These are phyloP conservation scores for Pocillopora grandis DNA, from an alignment of 92 coral and sea anemone genomes.

Conservation along the genomic window DNA sequence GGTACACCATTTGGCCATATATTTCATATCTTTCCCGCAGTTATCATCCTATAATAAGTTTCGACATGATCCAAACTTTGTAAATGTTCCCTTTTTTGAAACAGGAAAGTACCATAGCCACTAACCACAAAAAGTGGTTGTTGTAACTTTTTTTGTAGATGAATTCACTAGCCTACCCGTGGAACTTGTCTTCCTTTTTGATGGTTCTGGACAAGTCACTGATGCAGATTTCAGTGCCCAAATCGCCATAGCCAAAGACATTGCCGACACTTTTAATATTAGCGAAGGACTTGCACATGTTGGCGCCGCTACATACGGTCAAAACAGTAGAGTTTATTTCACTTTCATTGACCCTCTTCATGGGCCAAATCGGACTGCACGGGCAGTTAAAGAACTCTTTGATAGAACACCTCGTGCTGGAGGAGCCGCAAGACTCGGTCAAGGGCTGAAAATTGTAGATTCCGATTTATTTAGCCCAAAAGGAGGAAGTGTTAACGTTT, in stretches of 20 bases:
- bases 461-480: constrained; percentile 43
- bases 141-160: constrained; percentile 1
- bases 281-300: constrained; percentile 56
- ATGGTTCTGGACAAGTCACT: constrained; percentile 60
- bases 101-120: not conserved
- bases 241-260: constrained; percentile 50
- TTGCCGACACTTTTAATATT: constrained; percentile 48
- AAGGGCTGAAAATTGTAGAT: constrained; percentile 49
- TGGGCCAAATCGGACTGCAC: constrained; percentile 31
- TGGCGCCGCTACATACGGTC: constrained; percentile 62
- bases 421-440: constrained; percentile 57
- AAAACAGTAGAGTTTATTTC: constrained; percentile 40
- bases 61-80: too few relatives aligned
- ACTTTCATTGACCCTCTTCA: constrained; percentile 54
- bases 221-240: constrained; percentile 42
- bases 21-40: not conserved
- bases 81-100: too few relatives aligned
- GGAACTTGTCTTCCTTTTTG: constrained; percentile 74
- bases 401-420: constrained; percentile 51
- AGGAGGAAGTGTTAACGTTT: constrained; percentile 43
- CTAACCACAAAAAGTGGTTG: not conserved
- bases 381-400: constrained; percentile 58
- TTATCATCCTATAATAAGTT: not conserved
- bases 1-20: constrained; percentile 24
- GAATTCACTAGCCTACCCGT: constrained; percentile 24